Base-by-base conservation (phyloP, 2,888 invertebrate genomes). In the Trachelus tabidus region DNA sequence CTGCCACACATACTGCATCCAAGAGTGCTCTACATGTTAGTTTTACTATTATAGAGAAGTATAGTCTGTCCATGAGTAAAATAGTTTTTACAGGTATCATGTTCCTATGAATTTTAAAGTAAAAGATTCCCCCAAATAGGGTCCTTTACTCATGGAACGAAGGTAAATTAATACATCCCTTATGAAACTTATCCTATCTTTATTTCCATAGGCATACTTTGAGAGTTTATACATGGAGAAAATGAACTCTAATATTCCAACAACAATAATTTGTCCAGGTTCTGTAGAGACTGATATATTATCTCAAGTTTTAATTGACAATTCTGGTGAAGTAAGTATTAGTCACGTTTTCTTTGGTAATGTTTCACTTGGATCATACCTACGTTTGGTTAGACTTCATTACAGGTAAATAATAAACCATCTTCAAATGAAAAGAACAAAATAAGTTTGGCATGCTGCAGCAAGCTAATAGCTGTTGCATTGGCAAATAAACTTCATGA, bases 21-120 rank as follows among this genome's bases (percentile, higher is more conserved):
- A 97, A 97, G 90, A 95, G 95, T 91, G 96, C 96, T 0, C 87
- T 97, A 73, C 95, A 96, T 89, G 96, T 96, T 90, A 91, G 34
- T 33, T n/a, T 33, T n/a, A 11, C 34, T n/a, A 78, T 15, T 9
- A 34, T 11, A 34, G n/a, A 78, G 15, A 6, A 68, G 40, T 23
- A 56, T 40, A 15, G 6, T 40, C 15, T 15, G 15, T 40, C 15
- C 40, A 40, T 6, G 40, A 15, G 40, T 40, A 40, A 40, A 40
- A 15, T 15, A 40, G 6, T 4, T 15, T 40, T 40, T 15, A 15
- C 4, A 40, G 15, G 40, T 4, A 15, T 6, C 40, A 40, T 15
- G 1, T 40, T 15, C 15, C 40, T 15, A 40, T 15, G 15, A 40
- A 4, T 15, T 40, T 40, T 40, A 40, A 40, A 4, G 4, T 40